phyloP scores from a whole-genome alignment of 2,888 invertebrate genomes.

The Lypha dubia region DNA sequence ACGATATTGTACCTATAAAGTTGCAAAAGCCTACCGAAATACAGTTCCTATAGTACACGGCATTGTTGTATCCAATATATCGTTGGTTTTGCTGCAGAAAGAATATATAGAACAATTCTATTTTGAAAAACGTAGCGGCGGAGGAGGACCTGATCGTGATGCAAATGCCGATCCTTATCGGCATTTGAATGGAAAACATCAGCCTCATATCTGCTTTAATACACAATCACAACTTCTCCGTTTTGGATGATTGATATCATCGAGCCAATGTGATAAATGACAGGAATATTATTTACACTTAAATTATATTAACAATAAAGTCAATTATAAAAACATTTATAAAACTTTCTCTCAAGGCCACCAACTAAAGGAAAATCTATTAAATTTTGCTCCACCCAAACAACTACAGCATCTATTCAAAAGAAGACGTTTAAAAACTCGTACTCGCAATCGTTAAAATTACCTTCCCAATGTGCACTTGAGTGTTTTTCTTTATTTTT shows the following conservation, averaged over 20 bases:
- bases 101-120: slow-evolving; percentile 80
- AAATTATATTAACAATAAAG: slow-evolving; percentile 41
- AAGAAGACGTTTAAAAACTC: slow-evolving; percentile 74
- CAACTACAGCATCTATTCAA: slow-evolving; percentile 70
- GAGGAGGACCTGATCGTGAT: slow-evolving; percentile 77
- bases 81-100: slow-evolving; percentile 78
- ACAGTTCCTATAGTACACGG: slow-evolving; percentile 66
- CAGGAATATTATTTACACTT: slow-evolving; percentile 48
- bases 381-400: slow-evolving; percentile 43
- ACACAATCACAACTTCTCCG: slow-evolving; percentile 43
- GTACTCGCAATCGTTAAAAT: slow-evolving; percentile 67
- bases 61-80: slow-evolving; percentile 71
- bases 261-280: slow-evolving; percentile 59
- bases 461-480: slow-evolving; percentile 5
- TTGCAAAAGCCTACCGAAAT: slow-evolving; percentile 56
- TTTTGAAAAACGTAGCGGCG: slow-evolving; percentile 81
- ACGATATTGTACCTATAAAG: slow-evolving; percentile 45
- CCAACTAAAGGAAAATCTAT: slow-evolving; percentile 19
- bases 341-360: slow-evolving; percentile 14
- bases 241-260: slow-evolving; percentile 77
- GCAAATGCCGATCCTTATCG: slow-evolving; percentile 55
- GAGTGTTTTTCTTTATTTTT: slow-evolving; percentile 34
- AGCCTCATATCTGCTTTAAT: slow-evolving; percentile 24
- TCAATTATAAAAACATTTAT: slow-evolving; percentile 62
- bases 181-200: slow-evolving; percentile 43